These are phyloP conservation scores for Ailuropoda melanoleuca DNA, from an alignment of 2,113 vertebrate genomes.

Conservation along the genomic window DNA sequence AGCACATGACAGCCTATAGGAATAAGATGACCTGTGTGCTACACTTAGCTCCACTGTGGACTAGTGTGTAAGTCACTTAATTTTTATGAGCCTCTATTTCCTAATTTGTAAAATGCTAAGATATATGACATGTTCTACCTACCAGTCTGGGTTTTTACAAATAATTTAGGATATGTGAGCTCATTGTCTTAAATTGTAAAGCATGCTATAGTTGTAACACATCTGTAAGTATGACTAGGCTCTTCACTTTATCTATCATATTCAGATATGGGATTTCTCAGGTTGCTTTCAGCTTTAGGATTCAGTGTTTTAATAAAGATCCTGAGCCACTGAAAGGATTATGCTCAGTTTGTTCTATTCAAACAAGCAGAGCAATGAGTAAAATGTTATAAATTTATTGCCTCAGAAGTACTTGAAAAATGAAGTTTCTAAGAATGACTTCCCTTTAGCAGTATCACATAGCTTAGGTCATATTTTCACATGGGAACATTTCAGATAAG, in stretches of 20 bases:
- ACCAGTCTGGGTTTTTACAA: background rate
- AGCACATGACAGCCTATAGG: background rate
- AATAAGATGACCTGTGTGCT: background rate
- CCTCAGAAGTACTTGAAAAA: conserved; percentile 13
- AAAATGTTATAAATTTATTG: conserved; percentile 18
- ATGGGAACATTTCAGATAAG: conserved; percentile 2
- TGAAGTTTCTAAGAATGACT: background rate
- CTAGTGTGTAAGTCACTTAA: background rate
- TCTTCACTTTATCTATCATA: background rate
- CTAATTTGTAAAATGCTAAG: background rate
- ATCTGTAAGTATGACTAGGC: background rate
- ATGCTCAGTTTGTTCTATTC: background rate
- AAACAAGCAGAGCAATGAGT: background rate
- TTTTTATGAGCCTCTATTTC: background rate
- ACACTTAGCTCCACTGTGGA: background rate
- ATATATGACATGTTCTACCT: background rate
- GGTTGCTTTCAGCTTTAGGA: background rate
- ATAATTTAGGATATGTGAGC: background rate
- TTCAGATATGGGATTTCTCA: background rate
- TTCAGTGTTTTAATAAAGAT: background rate
- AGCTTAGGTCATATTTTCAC: background rate
- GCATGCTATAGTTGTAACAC: background rate
- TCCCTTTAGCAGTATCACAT: background rate
- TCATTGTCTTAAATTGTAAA: background rate
- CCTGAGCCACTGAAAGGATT: background rate